Evolutionary conservation across 53 echinoderm and acorn worm genomes (phyloP), one percentile per base, ranked within the genome.

Genomic region (Paracentrotus lividus): DNA sequence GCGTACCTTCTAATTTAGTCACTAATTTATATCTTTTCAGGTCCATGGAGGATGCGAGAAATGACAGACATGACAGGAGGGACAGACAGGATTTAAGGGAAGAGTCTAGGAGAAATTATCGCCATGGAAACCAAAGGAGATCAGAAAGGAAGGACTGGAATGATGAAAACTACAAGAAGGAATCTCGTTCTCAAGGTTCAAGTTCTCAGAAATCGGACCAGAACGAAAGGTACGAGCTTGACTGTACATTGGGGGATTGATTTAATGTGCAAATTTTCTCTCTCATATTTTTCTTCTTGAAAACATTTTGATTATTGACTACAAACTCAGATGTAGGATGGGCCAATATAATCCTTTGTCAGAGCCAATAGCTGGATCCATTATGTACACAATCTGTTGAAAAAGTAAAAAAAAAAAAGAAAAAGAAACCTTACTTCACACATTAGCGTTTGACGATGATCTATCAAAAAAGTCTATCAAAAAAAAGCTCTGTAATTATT

Each of bases 51-150:
- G 72, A 40, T 72, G 18, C 72, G 5, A 72, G 72, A 72, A 72
- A 72, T 72, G 72, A 72, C 6, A 36, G 40, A 72, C 72, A 72
- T 21, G 40, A 72, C 18, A 72, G 72, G 72, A 72, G 40, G 40
- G 72, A 72, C 5, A 72, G 66, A 66, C 32, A 32, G 8, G 66
- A 66, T 66, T 29, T 66, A 66, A 66, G 66, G 32, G 66, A 66
- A 31, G 66, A 66, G 27, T 66, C 66, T 7, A 66, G 32, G 66
- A 66, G 66, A 16, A 66, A 40, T 72, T n/a, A n/a, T n/a, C 72
- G 72, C 20, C 40, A 72, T 72, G 72, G 36, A 6, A 72, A 72
- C 72, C 72, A 72, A 15, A 40, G 33, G 67, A 67, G 72, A 72
- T 72, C 72, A 72, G 72, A 72, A 42, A 72, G 72, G 72, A 36